Evolutionary conservation across 2,113 vertebrate genomes (phyloP), one percentile per base, ranked within the genome.

Genomic region (Ictidomys tridecemlineatus): DNA sequence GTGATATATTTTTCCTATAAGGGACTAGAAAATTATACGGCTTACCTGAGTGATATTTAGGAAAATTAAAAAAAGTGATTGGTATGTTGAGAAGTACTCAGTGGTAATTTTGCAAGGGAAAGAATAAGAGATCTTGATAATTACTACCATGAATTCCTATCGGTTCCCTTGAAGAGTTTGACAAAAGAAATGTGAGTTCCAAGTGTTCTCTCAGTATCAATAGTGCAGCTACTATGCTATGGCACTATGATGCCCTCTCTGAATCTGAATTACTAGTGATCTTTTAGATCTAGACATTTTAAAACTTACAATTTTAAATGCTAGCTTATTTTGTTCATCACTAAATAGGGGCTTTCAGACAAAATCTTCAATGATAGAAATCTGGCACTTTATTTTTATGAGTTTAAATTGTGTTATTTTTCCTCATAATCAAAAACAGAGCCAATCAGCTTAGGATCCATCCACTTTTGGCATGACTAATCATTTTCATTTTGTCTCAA

Each of bases 401-500:
- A 83, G 65, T 76, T 96, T 84, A 34, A 34, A 92, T 89, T 93
- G 65, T 89, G 69, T 82, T 91, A 8, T 79, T 96, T 94, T 95
- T 45, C 77, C 76, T 94, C 32, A n/a, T 13, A 45, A 67, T 87
- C 76, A 61, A 72, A 89, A 95, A 84, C 67, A 93, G 39, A 95
- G 65, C 37, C 70, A 80, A 67, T 96, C 79, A 94, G 76, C 22
- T 48, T 61, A 88, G 76, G 85, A 95, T 92, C 92, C 80, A 95
- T 87, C 20, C 80, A 79, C 39, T 93, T 93, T 80, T 95, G 93
- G 79, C 92, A 88, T 79, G 73, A 94, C 89, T 95, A 78, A 78
- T 58, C 42, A 85, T 95, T 96, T 97, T n/a, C 79, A 93, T 95
- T 95, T 96, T 95, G 73, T 92, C 79, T 72, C 83, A 58, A 28